Evolutionary conservation across 2,797 vertebrate genomes (phyloP), one percentile per base, ranked within the genome.

Genomic region (Gastrophryne carolinensis): DNA sequence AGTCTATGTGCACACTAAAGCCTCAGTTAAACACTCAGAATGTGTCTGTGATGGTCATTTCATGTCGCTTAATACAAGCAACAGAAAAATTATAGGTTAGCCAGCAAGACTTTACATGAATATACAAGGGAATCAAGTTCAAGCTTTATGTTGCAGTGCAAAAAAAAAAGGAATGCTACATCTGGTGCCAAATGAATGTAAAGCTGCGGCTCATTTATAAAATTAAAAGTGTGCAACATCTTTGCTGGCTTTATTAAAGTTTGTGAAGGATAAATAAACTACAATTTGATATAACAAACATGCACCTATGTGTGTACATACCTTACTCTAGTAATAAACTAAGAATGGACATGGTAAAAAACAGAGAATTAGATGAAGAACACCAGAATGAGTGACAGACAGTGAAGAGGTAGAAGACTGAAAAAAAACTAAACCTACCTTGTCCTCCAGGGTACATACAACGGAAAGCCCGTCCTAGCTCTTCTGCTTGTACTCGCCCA

Each of bases 391-490:
- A n/a, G 21, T 50, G 5, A 57, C 30, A 58, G n/a, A 58, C 10
- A 32, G 17, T n/a, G 11, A 15, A 7, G 27, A 34, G 26, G 13
- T 7, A 7, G 29, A 24, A 8, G 2, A 32, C 7, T 9, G 37
- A 17, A 21, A n/a, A 47, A 17, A 8, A 35, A 56, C 15, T 23
- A 35, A 23, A 21, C 89, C 85, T 81, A 98, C 97, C 97, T 91
- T 98, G 96, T 52, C 97, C 97, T 81, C 97, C 97, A 0, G 97
- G 97, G 82, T 98, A 98, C 96, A 98, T 98, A 76, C 96, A 98
- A 80, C 97, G 94, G 78, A 98, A 98, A 34, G 97, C 96, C 64
- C 95, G 82, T 0, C 97, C 97, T 79, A 98, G 94, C 81, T 98
- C 95, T 82, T 98, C 97, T 0, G 97, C 95, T 87, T 98, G 97